phyloP scores from a whole-genome alignment of 2,888 invertebrate genomes.

The Siphlonurus alternatus region DNA sequence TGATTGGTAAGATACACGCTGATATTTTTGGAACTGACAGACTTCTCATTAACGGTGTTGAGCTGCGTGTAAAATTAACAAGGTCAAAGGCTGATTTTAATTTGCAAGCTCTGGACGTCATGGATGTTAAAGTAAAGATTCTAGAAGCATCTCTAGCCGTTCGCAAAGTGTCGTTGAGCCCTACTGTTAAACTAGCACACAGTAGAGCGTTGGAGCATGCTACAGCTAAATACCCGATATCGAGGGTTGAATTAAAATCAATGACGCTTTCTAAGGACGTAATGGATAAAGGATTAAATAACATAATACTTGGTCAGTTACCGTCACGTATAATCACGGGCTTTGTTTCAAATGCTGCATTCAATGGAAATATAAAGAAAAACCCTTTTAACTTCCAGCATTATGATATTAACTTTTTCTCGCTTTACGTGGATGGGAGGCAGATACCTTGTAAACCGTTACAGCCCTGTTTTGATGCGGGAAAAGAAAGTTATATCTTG shows the following conservation, averaged over 20 bases:
- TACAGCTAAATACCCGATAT: conserved; percentile 15
- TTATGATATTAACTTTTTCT: conserved; percentile 13
- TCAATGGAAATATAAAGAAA: conserved; percentile 13
- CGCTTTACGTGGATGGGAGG: conserved; percentile 15
- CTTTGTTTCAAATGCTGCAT: conserved; percentile 15
- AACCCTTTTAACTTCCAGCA: conserved; percentile 17
- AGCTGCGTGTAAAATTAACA: conserved; percentile 5
- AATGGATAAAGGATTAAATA: conserved; percentile 18
- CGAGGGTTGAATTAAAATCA: conserved; percentile 13
- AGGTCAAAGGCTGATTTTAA: conserved; percentile 6
- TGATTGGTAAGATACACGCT: conserved; percentile 7
- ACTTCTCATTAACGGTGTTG: conserved; percentile 5
- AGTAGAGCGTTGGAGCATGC: conserved; percentile 13
- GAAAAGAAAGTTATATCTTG: conserved; percentile 11
- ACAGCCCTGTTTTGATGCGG: conserved; percentile 11
- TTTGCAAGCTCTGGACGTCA: neutral
- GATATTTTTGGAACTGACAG: conserved; percentile 7
- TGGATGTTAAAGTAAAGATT: conserved; percentile 12
- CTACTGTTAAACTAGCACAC: conserved; percentile 14
- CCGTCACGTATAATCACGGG: conserved; percentile 20
- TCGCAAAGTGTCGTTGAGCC: conserved; percentile 13
- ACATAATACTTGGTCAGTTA: conserved; percentile 19
- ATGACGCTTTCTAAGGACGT: conserved; percentile 15
- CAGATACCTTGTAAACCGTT: conserved; percentile 14
- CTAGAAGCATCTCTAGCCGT: conserved; percentile 14